Evolutionary conservation across 2,797 vertebrate species (phyloP).

Genomic region (Emydoidea blandingii): DNA sequence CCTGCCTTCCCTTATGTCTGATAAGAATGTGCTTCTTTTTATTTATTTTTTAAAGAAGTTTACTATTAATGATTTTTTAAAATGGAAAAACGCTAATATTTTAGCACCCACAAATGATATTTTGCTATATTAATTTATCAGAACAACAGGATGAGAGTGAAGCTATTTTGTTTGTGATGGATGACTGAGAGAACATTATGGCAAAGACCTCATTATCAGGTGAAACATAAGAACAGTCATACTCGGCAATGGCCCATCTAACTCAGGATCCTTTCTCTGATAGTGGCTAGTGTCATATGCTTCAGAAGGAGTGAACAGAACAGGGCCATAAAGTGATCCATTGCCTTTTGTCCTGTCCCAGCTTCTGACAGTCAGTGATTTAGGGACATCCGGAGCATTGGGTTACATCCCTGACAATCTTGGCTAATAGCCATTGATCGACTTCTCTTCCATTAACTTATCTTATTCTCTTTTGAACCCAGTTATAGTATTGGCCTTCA

Average conservation of each 20-base stretch:
- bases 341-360: neutral
- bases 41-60: neutral
- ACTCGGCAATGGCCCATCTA: neutral
- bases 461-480: neutral
- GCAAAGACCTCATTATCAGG: neutral
- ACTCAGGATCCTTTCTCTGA: neutral
- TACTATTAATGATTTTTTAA: neutral
- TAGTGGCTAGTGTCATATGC: neutral
- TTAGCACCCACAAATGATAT: neutral
- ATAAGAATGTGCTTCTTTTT: neutral
- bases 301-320: neutral
- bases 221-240: neutral
- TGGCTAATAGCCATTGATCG: neutral
- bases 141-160: neutral
- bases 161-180: neutral
- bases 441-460: neutral
- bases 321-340: neutral
- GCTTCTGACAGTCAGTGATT: neutral
- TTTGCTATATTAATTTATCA: neutral
- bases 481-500: neutral
- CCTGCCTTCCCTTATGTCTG: neutral
- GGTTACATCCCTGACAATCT: neutral
- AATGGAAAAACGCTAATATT: neutral
- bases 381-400: neutral
- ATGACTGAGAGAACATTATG: neutral